phyloP scores from a whole-genome alignment of 2,888 invertebrate species.

The Acleris laterana region DNA sequence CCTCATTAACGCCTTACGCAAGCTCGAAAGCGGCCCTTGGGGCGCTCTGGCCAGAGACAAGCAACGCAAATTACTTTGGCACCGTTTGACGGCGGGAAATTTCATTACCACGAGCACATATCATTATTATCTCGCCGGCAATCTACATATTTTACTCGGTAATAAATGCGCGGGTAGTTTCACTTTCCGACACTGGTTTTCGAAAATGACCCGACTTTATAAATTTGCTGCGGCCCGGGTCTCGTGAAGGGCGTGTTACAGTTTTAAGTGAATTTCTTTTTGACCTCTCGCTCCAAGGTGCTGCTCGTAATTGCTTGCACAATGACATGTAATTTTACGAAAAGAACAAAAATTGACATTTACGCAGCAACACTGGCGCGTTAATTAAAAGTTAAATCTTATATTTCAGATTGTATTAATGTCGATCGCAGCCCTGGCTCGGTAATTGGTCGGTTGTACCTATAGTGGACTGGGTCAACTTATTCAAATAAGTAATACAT shows the following conservation, averaged over 20 bases:
- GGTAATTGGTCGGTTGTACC: constrained; percentile 21
- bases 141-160: constrained; percentile 84
- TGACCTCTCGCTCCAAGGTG: constrained; percentile 82
- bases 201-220: constrained; percentile 81
- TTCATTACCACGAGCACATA: constrained; percentile 85
- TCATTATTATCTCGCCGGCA: constrained; percentile 83
- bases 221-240: constrained; percentile 66
- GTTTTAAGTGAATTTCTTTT: constrained; percentile 84
- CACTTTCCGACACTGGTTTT: constrained; percentile 83
- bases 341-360: constrained; percentile 76
- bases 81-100: constrained; percentile 84
- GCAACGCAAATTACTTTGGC: constrained; percentile 84
- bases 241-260: constrained; percentile 81
- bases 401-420: constrained; percentile 34
- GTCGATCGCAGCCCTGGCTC: constrained; percentile 34
- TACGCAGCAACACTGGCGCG: constrained; percentile 48
- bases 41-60: constrained; percentile 80
- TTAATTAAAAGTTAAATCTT: constrained; percentile 37
- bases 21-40: constrained; percentile 83
- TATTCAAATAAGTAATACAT: background rate
- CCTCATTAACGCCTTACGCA: constrained; percentile 81
- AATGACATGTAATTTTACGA: constrained; percentile 74
- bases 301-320: constrained; percentile 69
- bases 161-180: constrained; percentile 83
- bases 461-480: constrained; percentile 23